phyloP scores from a whole-genome alignment of 2,113 vertebrate species.

The Mustelus asterias region DNA sequence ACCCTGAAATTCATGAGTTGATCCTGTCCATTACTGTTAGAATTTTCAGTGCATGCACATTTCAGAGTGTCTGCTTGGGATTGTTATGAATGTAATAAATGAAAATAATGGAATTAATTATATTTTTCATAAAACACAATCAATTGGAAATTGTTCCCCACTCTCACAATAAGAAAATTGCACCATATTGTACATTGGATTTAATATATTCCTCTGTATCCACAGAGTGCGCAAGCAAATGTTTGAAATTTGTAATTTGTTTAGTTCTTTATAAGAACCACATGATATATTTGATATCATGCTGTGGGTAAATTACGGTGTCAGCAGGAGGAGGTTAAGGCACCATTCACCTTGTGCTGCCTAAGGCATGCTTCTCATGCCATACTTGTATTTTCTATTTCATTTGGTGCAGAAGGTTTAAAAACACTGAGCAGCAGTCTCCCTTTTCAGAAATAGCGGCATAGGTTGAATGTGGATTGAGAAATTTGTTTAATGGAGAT shows the following conservation, averaged over 20 bases:
- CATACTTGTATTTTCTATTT: background rate
- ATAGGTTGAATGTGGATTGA: background rate
- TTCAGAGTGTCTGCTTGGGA: background rate
- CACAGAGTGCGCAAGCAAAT: background rate
- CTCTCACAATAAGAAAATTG: background rate
- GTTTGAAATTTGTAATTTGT: slow-evolving; percentile 1
- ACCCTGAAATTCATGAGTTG: background rate
- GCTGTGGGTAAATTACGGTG: background rate
- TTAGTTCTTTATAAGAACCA: background rate
- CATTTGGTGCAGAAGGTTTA: background rate
- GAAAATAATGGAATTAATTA: background rate
- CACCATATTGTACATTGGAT: background rate
- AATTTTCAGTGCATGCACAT: background rate
- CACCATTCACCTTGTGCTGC: background rate
- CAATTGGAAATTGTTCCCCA: background rate
- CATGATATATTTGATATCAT: background rate
- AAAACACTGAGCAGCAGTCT: background rate
- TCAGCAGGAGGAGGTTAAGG: background rate
- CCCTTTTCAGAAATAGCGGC: background rate
- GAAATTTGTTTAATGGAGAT: background rate
- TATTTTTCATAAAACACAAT: background rate
- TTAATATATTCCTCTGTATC: background rate
- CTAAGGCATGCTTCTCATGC: background rate
- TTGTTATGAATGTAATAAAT: background rate
- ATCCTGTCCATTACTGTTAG: background rate